Conservation (phyloP, 2,888 invertebrate species). For the Dryobotodes eremita region DNA sequence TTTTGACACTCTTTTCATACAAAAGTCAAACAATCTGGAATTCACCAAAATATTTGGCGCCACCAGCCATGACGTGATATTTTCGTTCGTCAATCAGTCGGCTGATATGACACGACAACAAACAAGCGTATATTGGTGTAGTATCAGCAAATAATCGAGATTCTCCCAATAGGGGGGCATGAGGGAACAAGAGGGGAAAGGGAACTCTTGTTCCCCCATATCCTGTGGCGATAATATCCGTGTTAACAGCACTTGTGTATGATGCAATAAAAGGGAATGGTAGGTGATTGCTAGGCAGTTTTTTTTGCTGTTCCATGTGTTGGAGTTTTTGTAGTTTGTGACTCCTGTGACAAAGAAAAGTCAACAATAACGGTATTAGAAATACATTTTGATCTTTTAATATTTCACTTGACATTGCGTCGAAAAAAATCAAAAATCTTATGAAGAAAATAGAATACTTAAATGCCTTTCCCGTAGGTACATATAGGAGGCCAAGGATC, state of each 20-base stretch:
- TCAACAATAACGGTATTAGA: not conserved
- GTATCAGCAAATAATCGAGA: conserved; percentile 39
- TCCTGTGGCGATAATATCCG: conserved; percentile 32
- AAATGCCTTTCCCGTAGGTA: not conserved
- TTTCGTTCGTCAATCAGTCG: conserved; percentile 38
- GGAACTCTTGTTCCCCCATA: not conserved
- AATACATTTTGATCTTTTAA: not conserved
- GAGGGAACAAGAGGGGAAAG: not conserved
- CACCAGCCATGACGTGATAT: conserved; percentile 12
- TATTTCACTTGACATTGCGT: not conserved
- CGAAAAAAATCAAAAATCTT: not conserved
- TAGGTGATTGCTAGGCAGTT: not conserved
- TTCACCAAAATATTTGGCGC: conserved; percentile 9
- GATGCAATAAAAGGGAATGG: conserved; percentile 3
- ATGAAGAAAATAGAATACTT: not conserved
- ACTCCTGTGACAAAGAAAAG: not conserved
- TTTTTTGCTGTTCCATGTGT: not conserved
- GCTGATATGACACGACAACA: conserved; percentile 38
- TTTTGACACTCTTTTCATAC: not conserved
- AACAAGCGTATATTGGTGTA: conserved; percentile 43
- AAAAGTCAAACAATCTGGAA: not conserved
- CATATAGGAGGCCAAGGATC: too few species aligned
- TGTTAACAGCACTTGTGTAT: conserved; percentile 41
- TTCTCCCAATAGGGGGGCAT: conserved; percentile 8
- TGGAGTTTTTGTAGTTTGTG: not conserved